Percentiles rank a stretch among this genome's conserved stretches.
phyloP scores from a whole-genome alignment of 2,888 invertebrate genomes.

The Priocnemis perturbator region DNA sequence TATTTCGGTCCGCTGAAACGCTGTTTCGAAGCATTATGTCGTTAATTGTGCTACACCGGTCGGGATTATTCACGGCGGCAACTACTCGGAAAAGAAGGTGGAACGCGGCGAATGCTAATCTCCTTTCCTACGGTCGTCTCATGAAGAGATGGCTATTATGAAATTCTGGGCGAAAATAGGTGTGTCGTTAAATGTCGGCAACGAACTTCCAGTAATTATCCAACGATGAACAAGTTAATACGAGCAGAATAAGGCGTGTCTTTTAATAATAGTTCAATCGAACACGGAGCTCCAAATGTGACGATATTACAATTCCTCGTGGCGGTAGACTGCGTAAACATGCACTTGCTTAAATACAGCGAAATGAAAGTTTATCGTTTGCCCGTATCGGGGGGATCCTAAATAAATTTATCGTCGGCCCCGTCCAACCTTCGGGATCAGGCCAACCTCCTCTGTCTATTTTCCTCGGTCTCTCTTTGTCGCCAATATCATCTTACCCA shows the following conservation, averaged over 20 bases:
- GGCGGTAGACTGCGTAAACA: neutral
- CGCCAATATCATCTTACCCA: no score
- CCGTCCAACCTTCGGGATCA: conserved; percentile 13
- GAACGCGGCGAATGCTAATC: neutral
- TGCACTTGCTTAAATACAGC: conserved; percentile 38
- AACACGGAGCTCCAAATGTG: no score
- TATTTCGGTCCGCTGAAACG: no score
- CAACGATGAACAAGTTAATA: neutral
- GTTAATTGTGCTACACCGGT: conserved; percentile 1
- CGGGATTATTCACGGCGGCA: neutral
- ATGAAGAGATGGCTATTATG: neutral
- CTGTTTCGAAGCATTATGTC: neutral
- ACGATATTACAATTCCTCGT: no score
- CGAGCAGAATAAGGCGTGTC: neutral
- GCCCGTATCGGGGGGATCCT: conserved; percentile 25
- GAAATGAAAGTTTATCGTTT: neutral
- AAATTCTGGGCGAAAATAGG: neutral
- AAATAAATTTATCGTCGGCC: conserved; percentile 49
- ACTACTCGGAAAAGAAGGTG: neutral
- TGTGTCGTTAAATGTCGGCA: no score
- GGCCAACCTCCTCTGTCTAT: neutral
- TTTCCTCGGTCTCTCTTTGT: no score
- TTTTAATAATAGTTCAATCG: no score
- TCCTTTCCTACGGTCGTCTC: neutral
- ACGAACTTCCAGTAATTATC: no score